Base-by-base conservation (phyloP, 2,113 vertebrate species). In the Panthera tigris region DNA sequence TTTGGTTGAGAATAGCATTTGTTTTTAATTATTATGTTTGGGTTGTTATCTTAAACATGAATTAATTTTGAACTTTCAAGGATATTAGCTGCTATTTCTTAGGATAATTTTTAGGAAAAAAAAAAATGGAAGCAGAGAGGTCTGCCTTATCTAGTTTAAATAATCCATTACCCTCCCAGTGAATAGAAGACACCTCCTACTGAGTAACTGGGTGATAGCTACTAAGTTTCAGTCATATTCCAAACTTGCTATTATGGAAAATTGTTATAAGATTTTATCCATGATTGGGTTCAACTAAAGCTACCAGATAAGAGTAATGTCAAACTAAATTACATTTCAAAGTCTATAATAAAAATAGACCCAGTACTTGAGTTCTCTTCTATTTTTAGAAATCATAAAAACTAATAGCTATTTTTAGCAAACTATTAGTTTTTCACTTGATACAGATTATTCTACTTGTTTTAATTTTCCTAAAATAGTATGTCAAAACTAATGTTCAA, bases 181-280 rank as follows among this genome's bases (percentile, higher is more conserved):
- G 85, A 96, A 87, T 23, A 83, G n/a, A 97, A 97, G 7, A 61
- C 96, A 96, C 89, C 95, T 97, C 94, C 91, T 98, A 81, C 91
- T 96, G 97, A 97, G 89, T 82, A 90, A 71, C 19, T 61, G 18
- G 1, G 95, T 71, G 96, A 98, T 61, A 76, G 81, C 91, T 86
- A 45, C 33, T 95, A 55, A 92, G 76, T 83, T 86, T 95, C 55
- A 79, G n/a, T 50, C 31, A 52, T 55, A n/a, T 41, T 95, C 69
- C 57, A 39, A 97, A 65, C 93, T 91, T 82, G n/a, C 41, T 71
- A 27, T 57, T 63, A 31, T 2, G 33, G 87, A 96, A 52, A 69
- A 87, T 19, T 91, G n/a, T 57, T 93, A 92, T 23, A 89, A 85
- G 80, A 97, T 90, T 93, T 89, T 69, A 39, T 61, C 79, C 16